Conservation (phyloP, 2,888 invertebrate species). For the Hoplodrina blanda region DNA sequence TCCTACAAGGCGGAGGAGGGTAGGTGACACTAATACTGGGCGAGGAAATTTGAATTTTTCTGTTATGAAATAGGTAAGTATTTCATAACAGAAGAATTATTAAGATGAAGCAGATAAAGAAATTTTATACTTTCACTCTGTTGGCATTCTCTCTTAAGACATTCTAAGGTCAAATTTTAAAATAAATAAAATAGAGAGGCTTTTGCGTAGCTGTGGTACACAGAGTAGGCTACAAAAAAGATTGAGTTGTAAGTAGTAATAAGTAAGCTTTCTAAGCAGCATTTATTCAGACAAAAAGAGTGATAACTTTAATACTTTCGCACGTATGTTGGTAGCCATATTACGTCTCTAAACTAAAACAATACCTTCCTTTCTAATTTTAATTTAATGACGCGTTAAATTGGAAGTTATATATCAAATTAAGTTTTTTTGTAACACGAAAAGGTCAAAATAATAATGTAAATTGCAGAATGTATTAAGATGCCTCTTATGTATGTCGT, state of each 20-base stretch:
- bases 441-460: conserved; percentile 49
- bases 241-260: no score
- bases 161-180: background rate
- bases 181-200: background rate
- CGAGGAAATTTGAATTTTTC: background rate
- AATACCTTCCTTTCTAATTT: conserved; percentile 31
- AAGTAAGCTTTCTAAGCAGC: no score
- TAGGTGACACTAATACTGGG: background rate
- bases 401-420: background rate
- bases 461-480: conserved; percentile 38
- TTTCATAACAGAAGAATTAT: no score
- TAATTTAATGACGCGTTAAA: conserved; percentile 33
- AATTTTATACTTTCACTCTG: no score
- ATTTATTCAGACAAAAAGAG: no score
- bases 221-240: no score
- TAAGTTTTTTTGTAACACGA: conserved; percentile 22
- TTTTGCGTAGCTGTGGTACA: no score
- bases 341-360: background rate
- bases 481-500: conserved; percentile 28
- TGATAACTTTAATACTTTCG: conserved; percentile 6
- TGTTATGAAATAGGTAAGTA: no score
- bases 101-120: background rate
- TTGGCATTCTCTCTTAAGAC: background rate
- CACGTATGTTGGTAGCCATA: background rate
- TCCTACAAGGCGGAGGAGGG: conserved; percentile 36